Evolutionary conservation across 2,797 vertebrate species (phyloP), one percentile per base, ranked within the genome.

Genomic region (Rhynchonycteris naso): DNA sequence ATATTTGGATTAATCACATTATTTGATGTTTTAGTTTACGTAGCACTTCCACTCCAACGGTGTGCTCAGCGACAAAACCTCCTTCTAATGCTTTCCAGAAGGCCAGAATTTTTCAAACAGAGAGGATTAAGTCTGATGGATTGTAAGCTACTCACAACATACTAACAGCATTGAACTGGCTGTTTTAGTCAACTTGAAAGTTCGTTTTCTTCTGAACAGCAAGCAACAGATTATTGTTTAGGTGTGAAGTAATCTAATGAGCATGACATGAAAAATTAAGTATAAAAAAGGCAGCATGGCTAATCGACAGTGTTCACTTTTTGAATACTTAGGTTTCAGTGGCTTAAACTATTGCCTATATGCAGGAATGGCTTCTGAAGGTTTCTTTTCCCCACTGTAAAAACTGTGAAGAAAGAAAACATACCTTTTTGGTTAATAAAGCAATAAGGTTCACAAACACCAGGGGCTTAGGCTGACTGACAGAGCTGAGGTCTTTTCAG

Each of bases 1-100:
- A 86, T 79, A 93, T 93, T 94, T 96, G 90, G 84, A 96, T 94
- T 91, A 97, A 96, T 94, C 95, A 95, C 90, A 84, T 63, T 38
- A 43, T 90, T 92, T 88, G 82, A 91, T 76, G n/a, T 93, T 97
- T 95, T 59, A 88, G 88, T 96, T 96, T 96, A 92, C 65, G 66
- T 61, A 95, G 78, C 58, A 38, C 75, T 93, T 94, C 54, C 19
- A 21, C 66, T 92, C 84, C 74, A 61, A 69, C 0, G 4, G 68
- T 68, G 59, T 18, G 7, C 71, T 81, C 35, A 21, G 43, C 78
- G 75, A 76, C 75, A 63, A 83, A 90, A 91, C 72, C 66, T 75
- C 54, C 78, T 94, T 58, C 35, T 88, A 96, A 96, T 93, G 74
- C 71, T 71, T 95, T 94, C 89, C 97, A 97, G 95, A 95, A 96